phyloP scores from a whole-genome alignment of 2,113 vertebrate species.

The Melospiza melodia region DNA sequence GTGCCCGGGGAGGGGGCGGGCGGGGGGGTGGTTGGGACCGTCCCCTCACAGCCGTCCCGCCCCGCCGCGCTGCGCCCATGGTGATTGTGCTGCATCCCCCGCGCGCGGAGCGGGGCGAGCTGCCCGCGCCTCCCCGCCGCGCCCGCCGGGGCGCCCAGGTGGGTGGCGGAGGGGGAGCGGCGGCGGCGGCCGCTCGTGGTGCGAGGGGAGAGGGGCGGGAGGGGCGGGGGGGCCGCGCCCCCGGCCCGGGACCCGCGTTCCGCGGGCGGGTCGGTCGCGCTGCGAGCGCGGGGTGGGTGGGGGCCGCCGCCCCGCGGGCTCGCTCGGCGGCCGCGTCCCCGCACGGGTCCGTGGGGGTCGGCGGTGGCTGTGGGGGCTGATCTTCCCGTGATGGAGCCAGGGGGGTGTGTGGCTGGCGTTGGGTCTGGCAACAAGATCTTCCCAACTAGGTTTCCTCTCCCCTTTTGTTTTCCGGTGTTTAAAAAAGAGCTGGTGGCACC shows the following conservation, averaged over 20 bases:
- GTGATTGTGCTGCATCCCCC: too few species aligned
- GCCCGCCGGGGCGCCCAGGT: too few species aligned
- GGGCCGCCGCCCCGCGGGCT: background rate
- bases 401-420: background rate
- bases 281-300: background rate
- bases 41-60: too few species aligned
- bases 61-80: too few species aligned
- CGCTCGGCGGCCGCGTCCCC: background rate
- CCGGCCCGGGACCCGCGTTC: background rate
- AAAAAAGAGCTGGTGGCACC: background rate
- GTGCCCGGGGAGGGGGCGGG: too few species aligned
- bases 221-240: too few species aligned
- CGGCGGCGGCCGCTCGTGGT: too few species aligned
- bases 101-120: too few species aligned
- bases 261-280: background rate
- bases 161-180: too few species aligned
- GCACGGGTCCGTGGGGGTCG: background rate
- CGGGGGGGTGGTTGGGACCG: too few species aligned
- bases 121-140: too few species aligned
- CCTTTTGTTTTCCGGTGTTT: constrained; percentile 50
- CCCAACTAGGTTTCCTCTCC: background rate
- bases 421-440: background rate
- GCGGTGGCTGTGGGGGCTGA: background rate
- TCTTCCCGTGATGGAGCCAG: background rate
- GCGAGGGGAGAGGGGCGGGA: too few species aligned